phyloP scores from a whole-genome alignment of 2,113 vertebrate species.

The Emberiza fucata region DNA sequence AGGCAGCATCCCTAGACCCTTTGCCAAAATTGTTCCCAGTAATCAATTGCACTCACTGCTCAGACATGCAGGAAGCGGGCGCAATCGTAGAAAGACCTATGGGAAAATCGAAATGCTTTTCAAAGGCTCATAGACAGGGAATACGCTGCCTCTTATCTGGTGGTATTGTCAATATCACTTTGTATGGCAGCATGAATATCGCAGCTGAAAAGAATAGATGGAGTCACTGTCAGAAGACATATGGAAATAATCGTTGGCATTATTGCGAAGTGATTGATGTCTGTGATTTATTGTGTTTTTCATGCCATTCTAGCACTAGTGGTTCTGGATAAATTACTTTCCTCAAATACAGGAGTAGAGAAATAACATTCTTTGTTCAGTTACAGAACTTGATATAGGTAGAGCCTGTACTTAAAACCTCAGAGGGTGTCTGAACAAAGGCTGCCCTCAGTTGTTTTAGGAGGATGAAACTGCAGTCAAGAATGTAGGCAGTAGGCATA shows the following conservation, averaged over 20 bases:
- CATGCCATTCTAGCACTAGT: background rate
- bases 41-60: background rate
- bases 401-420: background rate
- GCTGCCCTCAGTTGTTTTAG: background rate
- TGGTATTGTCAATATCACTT: background rate
- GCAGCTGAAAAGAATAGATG: background rate
- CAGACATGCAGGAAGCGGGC: background rate
- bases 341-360: background rate
- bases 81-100: background rate
- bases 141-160: background rate
- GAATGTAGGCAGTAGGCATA: background rate
- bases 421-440: background rate
- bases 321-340: background rate
- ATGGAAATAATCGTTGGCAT: background rate
- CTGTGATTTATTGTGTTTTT: background rate
- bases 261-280: background rate
- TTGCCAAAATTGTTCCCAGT: background rate
- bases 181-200: background rate
- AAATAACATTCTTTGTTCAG: background rate
- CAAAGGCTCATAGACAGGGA: background rate
- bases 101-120: background rate
- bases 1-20: accelerated
- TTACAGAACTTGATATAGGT: background rate
- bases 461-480: background rate
- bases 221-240: background rate